These are phyloP conservation scores for Drosophila paramelanica DNA, from an alignment of 2,888 invertebrate genomes.

Conservation along the genomic window DNA sequence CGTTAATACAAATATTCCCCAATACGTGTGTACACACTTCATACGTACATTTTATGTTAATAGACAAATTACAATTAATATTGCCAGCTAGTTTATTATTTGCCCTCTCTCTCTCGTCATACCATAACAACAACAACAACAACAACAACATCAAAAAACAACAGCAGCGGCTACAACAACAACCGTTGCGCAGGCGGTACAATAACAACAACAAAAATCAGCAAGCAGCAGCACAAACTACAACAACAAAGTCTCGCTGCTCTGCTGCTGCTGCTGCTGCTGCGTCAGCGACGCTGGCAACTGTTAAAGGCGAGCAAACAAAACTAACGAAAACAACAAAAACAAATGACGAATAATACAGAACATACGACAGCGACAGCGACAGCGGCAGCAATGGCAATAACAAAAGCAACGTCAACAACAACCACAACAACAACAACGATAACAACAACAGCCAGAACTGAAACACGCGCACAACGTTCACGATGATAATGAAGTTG, in stretches of 20 bases:
- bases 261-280: slow-evolving; percentile 37
- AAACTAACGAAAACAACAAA: slow-evolving; percentile 71
- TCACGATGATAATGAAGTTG: slow-evolving; percentile 68
- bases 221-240: slow-evolving; percentile 39
- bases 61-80: slow-evolving; percentile 77
- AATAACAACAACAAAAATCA: slow-evolving; percentile 39
- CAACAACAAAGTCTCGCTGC: slow-evolving; percentile 38
- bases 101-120: slow-evolving; percentile 39
- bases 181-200: slow-evolving; percentile 56
- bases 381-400: slow-evolving; percentile 34
- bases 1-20: slow-evolving; percentile 3
- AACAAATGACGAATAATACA: slow-evolving; percentile 69
- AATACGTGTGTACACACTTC: not conserved
- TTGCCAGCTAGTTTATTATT: slow-evolving; percentile 65
- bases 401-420: slow-evolving; percentile 46
- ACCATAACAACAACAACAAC: slow-evolving; percentile 25
- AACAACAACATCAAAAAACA: slow-evolving; percentile 41
- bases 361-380: slow-evolving; percentile 62
- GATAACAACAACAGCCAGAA: slow-evolving; percentile 53
- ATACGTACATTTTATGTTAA: slow-evolving; percentile 67
- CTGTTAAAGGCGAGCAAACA: slow-evolving; percentile 67
- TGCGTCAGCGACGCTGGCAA: slow-evolving; percentile 62
- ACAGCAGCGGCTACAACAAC: slow-evolving; percentile 31
- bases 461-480: slow-evolving; percentile 73
- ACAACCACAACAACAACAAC: slow-evolving; percentile 36